Evolutionary conservation across 1,140 invertebrate genomes (phyloP).

Genomic region (Platorchestia sp.): DNA sequence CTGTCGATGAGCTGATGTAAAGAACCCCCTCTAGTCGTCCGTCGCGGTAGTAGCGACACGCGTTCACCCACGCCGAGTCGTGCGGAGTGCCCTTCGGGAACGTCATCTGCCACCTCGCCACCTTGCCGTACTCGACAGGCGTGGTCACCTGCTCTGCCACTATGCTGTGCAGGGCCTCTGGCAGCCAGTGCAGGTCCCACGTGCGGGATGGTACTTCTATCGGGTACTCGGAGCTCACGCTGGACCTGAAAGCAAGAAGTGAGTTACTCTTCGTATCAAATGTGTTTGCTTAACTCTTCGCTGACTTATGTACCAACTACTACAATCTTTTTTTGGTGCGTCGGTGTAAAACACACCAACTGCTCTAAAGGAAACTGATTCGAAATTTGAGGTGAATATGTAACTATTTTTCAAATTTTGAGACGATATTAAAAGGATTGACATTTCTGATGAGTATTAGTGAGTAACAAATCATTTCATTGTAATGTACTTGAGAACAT

Average conservation of each 20-base stretch:
- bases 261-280: too few relatives aligned
- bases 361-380: too few relatives aligned
- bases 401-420: too few relatives aligned
- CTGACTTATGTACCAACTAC: too few relatives aligned
- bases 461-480: too few relatives aligned
- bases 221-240: background rate
- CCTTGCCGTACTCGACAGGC: background rate
- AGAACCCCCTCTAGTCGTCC: background rate
- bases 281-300: too few relatives aligned
- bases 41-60: background rate
- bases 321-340: too few relatives aligned
- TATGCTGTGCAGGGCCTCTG: background rate
- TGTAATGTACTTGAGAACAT: too few relatives aligned
- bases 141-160: background rate
- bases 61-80: conserved; percentile 17
- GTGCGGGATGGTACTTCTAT: background rate
- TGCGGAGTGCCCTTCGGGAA: background rate
- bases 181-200: background rate
- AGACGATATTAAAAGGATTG: too few relatives aligned
- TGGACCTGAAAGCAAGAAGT: background rate
- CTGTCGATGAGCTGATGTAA: background rate
- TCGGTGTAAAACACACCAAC: too few relatives aligned
- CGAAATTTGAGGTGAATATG: too few relatives aligned
- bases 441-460: too few relatives aligned
- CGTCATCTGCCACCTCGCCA: background rate